Conservation (phyloP, 2,888 invertebrate species). For the Pyrocoelia pectoralis region DNA sequence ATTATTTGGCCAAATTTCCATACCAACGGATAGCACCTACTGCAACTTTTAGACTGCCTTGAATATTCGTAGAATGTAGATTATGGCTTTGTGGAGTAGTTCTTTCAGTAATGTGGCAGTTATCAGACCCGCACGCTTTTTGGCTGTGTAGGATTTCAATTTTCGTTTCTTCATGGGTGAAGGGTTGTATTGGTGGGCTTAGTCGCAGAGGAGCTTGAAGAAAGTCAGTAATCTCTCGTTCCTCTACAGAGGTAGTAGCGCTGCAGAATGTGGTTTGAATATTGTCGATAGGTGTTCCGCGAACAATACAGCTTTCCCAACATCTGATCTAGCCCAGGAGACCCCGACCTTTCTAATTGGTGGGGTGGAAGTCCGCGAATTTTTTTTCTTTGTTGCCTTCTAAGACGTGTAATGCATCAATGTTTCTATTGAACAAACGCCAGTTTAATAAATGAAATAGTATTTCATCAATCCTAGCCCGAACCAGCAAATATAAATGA, state of each 20-base stretch:
- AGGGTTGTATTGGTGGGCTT: conserved; percentile 16
- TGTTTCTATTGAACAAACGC: no score
- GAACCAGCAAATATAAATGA: no score
- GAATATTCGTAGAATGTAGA: conserved; percentile 5
- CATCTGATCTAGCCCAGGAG: conserved; percentile 11
- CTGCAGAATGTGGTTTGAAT: no score
- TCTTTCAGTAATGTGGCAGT: not conserved
- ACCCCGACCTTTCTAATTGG: conserved; percentile 4
- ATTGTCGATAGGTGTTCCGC: no score
- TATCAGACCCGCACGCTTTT: conserved; percentile 11
- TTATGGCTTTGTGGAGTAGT: conserved; percentile 6
- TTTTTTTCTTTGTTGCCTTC: conserved; percentile 4
- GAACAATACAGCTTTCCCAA: no score
- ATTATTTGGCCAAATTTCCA: conserved; percentile 18
- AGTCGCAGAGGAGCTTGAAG: no score
- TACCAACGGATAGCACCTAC: conserved; percentile 13
- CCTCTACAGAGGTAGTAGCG: no score
- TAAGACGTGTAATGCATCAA: conserved; percentile 4
- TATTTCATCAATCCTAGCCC: no score
- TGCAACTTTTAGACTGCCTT: conserved; percentile 14
- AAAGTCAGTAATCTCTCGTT: no score
- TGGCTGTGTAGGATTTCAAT: conserved; percentile 12
- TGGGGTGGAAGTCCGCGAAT: not conserved
- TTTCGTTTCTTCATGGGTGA: conserved; percentile 14
- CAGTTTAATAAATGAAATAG: no score